Evolutionary conservation across 2,888 invertebrate genomes (phyloP), one percentile per base, ranked within the genome.

Genomic region (Synanthedon formicaeformis): DNA sequence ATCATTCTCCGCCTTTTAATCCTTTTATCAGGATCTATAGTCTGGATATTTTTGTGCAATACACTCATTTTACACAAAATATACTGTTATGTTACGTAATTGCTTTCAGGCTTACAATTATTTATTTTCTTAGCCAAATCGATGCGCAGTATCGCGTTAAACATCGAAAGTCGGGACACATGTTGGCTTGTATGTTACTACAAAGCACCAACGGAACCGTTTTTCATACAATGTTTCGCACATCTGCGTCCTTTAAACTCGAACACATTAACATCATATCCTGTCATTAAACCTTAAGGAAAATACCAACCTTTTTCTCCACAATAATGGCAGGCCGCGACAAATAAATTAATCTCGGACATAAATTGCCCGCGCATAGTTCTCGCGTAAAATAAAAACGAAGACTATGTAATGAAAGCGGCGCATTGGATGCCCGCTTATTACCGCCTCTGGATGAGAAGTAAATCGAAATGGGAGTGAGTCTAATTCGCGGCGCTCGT

Each of bases 381-480:
- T 69, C 68, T 66, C 63, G 60, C 57, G 58, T 67, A 63, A 60
- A 64, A 68, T 66, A 66, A 58, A 77, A 81, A 12, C 14, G 14
- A 45, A 45, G 45, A n/a, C 45, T n/a, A 45, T 45, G 45, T 14
- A 23, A 49, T 49, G 49, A 49, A 23, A 52, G 13, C 53, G 13
- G 52, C 45, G 50, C 50, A 52, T 45, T 45, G 51, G 54, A 56
- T 52, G 66, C 66, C 60, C 68, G 65, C 69, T 76, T 71, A 78
- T 77, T 77, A 77, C 75, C 60, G 61, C 63, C 63, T 59, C 67
- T 70, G 72, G 70, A 68, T 65, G 69, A 75, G 64, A 69, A 75
- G 73, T 78, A 81, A 85, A 86, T 86, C 81, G 81, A 85, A 86
- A 83, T 81, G 82, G 80, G 50, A 50, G 50, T 78, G 81, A 79